Base-by-base conservation (phyloP, 2,797 vertebrate species). In the Dipus sagitta region DNA sequence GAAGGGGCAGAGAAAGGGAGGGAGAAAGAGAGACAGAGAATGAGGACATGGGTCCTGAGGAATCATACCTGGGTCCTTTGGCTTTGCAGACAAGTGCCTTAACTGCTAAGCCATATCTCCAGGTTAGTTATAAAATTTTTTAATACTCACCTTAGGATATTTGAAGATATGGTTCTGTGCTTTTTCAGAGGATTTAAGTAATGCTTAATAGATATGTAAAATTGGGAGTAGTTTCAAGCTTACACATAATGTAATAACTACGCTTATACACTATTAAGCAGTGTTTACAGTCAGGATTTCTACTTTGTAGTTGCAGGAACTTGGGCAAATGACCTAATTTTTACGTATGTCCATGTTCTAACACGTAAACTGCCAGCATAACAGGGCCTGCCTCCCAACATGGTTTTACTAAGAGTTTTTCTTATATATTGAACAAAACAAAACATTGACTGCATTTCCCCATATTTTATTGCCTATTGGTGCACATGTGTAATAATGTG, bases 121-220 rank as follows among this genome's bases (percentile, higher is more conserved):
- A 47, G 11, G 8, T 11, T 11, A 47, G 47, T 47, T 47, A 11
- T 47, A 47, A 47, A 47, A 10, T 47, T 32, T 80, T 80, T 64
- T 28, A 80, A 81, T 28, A 81, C 21, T 17, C 28, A 64, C 60
- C 34, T 28, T 23, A 28, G 23, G 13, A 30, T 47, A n/a, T 14
- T 9, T 92, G 38, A 79, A 18, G 52, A 74, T 86, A 82, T 38
- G 34, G 4, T 7, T 47, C 0, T 72, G 2, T 67, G 18, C 38
- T 75, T 58, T 90, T 75, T n/a, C 20, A 78, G 86, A 67, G 28
- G 38, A 68, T 67, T 93, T 58, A 86, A 81, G 52, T 74, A 88
- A 74, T 52, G 58, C n/a, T 68, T 62, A 17, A 62, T 10, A 62
- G 20, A 42, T 7, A 1, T 7, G 0, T 9, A 15, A 28, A 75